A percentile compares a stretch with the other conserved stretches of the same genome.
Evolutionary conservation across 1,140 invertebrate genomes (phyloP).

Genomic region (Zaprionus davidi): DNA sequence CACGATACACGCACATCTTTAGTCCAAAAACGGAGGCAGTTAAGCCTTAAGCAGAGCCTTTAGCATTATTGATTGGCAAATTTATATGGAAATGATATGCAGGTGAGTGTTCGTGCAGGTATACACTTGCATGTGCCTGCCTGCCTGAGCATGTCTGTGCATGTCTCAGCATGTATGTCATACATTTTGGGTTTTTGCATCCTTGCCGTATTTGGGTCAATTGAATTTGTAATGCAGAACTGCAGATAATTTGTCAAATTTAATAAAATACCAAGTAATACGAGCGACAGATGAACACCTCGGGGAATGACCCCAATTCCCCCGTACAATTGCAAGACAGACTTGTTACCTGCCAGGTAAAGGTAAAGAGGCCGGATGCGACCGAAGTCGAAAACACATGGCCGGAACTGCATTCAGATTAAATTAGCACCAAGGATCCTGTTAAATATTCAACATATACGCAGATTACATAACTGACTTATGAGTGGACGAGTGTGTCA

Average conservation of each 20-base stretch:
- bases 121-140: not conserved
- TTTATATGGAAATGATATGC: slow-evolving; percentile 56
- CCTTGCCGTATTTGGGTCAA: slow-evolving; percentile 55
- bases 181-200: slow-evolving; percentile 34
- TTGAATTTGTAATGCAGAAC: slow-evolving; percentile 61
- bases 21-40: slow-evolving; percentile 4
- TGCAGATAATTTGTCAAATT: slow-evolving; percentile 62
- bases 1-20: slow-evolving; percentile 4
- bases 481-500: not conserved
- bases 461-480: slow-evolving; percentile 24
- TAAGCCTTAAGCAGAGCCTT: slow-evolving; percentile 44
- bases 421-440: slow-evolving; percentile 31
- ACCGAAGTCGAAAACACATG: not conserved
- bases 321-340: not conserved
- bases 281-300: slow-evolving; percentile 49
- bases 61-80: slow-evolving; percentile 45
- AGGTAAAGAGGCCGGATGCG: not conserved
- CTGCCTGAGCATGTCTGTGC: not conserved
- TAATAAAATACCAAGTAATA: slow-evolving; percentile 59
- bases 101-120: slow-evolving; percentile 14
- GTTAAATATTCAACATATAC: slow-evolving; percentile 22
- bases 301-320: not conserved
- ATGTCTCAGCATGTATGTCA: slow-evolving; percentile 1
- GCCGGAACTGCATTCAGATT: slow-evolving; percentile 27
- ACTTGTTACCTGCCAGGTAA: not conserved